Conservation (phyloP, 2,113 vertebrate species). For the Melanocharis versteri region DNA sequence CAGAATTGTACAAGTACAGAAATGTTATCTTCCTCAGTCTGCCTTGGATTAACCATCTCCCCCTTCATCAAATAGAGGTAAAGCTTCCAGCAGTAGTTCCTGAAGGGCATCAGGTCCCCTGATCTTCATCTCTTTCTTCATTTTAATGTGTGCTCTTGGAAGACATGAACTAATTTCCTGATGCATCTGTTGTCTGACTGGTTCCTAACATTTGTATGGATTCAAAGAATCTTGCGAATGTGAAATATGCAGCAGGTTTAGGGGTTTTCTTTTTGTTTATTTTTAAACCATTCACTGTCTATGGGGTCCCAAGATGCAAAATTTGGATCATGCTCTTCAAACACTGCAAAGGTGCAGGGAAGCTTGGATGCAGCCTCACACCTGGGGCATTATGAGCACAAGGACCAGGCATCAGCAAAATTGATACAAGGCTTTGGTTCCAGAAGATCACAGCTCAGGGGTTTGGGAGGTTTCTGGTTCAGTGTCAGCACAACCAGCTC, state of each 20-base stretch:
- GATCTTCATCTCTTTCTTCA: background rate
- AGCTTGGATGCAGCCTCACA: background rate
- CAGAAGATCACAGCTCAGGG: background rate
- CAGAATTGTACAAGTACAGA: conserved; percentile 46
- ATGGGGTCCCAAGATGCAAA: background rate
- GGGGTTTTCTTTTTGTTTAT: background rate
- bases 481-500: background rate
- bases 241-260: background rate
- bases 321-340: background rate
- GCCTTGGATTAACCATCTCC: conserved; percentile 28
- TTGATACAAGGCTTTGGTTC: background rate
- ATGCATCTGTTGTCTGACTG: background rate
- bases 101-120: background rate
- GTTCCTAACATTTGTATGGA: background rate
- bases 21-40: background rate
- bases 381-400: background rate
- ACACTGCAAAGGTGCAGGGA: background rate
- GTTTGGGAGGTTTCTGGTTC: background rate
- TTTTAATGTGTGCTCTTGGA: conserved; percentile 19
- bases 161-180: conserved; percentile 30
- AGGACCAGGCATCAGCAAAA: background rate
- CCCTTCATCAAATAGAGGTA: conserved; percentile 16
- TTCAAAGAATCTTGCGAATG: background rate
- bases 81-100: background rate
- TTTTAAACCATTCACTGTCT: background rate